Percentiles rank a stretch among this genome's conserved stretches.
Conservation (phyloP, 2,113 vertebrate species). For the Neodon shergylaensis region DNA sequence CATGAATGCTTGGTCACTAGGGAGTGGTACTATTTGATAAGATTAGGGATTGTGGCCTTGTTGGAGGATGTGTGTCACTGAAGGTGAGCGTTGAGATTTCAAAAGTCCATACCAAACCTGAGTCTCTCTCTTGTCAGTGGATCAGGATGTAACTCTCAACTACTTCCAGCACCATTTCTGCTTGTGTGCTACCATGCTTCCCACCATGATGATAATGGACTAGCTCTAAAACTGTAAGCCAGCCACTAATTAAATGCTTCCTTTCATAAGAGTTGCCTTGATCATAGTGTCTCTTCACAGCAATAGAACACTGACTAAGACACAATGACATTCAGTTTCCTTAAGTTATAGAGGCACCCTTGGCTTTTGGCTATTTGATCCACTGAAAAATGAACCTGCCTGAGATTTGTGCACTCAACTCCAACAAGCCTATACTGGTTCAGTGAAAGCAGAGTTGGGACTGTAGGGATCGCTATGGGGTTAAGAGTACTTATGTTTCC, state of each 20-base stretch:
- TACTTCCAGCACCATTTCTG: neutral
- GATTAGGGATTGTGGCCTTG: neutral
- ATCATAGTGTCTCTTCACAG: neutral
- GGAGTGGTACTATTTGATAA: neutral
- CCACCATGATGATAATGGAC: neutral
- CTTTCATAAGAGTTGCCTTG: neutral
- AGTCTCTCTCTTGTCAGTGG: neutral
- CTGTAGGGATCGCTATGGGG: neutral
- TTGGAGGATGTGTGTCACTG: neutral
- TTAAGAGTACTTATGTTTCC: neutral
- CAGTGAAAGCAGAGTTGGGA: slow-evolving; percentile 25
- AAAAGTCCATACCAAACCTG: neutral
- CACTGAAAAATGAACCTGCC: slow-evolving; percentile 43
- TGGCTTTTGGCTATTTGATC: slow-evolving; percentile 57
- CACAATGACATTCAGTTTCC: neutral
- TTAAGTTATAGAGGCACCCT: slow-evolving; percentile 58
- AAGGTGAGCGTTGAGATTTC: neutral
- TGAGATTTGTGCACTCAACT: slow-evolving; percentile 50
- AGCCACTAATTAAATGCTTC: neutral
- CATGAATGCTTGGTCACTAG: neutral
- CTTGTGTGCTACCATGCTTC: neutral
- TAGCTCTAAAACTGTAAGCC: neutral
- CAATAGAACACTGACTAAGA: neutral
- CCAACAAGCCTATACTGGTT: slow-evolving; percentile 18
- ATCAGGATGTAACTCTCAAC: neutral